Evolutionary conservation across 2,797 vertebrate species (phyloP).

Genomic region (Limnodromus scolopaceus): DNA sequence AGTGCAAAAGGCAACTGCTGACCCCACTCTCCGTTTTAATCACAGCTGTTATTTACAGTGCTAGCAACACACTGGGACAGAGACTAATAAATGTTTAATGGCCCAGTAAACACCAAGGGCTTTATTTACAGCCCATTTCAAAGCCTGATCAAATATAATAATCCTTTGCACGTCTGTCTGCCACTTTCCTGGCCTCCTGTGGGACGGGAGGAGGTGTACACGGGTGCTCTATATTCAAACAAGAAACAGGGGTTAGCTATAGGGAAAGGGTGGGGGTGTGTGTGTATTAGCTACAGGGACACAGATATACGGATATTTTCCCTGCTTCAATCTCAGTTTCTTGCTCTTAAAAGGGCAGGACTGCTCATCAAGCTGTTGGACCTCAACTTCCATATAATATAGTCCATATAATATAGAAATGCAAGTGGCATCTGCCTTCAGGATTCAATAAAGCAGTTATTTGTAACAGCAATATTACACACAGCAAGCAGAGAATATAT

Average conservation of each 20-base stretch:
- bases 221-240: background rate
- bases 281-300: background rate
- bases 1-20: background rate
- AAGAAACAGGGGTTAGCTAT: background rate
- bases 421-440: background rate
- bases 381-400: background rate
- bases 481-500: background rate
- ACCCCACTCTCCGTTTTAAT: background rate
- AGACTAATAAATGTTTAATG: conserved; percentile 33
- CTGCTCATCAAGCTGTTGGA: background rate
- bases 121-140: conserved; percentile 34
- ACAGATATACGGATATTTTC: background rate
- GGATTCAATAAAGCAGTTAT: background rate
- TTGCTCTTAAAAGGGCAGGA: background rate
- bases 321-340: background rate
- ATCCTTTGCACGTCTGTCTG: background rate
- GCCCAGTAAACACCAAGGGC: conserved; percentile 30
- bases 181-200: background rate
- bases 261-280: too few species aligned
- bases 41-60: conserved; percentile 16
- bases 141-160: conserved; percentile 30
- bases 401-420: background rate
- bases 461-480: background rate
- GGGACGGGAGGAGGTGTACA: background rate
- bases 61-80: background rate